phyloP scores from a whole-genome alignment of 2,113 vertebrate genomes.

The Alethe diademata region DNA sequence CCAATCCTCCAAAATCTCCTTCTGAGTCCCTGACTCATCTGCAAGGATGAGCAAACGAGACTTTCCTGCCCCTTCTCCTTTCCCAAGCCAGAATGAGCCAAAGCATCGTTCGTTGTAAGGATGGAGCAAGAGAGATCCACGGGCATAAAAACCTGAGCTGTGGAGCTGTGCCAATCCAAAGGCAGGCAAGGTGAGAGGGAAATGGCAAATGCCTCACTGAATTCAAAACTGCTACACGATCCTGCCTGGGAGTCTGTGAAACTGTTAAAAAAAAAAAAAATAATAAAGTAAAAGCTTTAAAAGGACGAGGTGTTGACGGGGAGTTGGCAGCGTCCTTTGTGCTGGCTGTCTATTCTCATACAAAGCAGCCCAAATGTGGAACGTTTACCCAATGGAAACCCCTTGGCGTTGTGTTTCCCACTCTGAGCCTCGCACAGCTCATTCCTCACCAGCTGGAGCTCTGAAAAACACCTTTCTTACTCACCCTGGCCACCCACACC shows the following conservation, averaged over 20 bases:
- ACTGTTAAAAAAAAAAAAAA: neutral
- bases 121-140: neutral
- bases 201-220: slow-evolving; percentile 21
- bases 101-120: fast-evolving
- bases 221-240: slow-evolving; percentile 34
- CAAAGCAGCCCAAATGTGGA: neutral
- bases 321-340: neutral
- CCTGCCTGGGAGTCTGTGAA: neutral
- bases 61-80: neutral
- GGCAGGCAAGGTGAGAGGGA: neutral
- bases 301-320: neutral
- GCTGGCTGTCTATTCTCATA: slow-evolving; percentile 2
- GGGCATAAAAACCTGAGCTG: neutral
- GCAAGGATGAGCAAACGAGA: neutral
- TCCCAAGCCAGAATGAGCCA: neutral
- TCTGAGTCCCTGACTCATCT: neutral
- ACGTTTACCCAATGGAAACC: neutral
- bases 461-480: slow-evolving; percentile 12
- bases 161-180: neutral
- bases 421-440: neutral
- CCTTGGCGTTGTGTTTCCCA: neutral
- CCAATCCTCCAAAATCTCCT: neutral
- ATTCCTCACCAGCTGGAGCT: slow-evolving; percentile 5
- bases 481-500: slow-evolving; percentile 24
- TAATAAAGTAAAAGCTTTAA: neutral